Base-by-base conservation (phyloP, 2,113 vertebrate species). In the Montifringilla adamsi region DNA sequence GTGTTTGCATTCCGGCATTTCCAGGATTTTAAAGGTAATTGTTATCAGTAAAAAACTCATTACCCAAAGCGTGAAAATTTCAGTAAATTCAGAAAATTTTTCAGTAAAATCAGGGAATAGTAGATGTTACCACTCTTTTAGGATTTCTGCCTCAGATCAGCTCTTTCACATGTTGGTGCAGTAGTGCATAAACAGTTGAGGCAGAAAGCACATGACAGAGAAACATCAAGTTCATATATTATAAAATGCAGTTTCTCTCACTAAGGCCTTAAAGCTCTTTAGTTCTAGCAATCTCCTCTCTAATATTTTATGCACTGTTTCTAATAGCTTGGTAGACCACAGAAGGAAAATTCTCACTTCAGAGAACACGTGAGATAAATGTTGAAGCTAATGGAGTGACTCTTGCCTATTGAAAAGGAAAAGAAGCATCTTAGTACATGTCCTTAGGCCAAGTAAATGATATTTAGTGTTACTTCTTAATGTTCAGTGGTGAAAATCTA, bases 381-480 rank as follows among this genome's bases (percentile, higher is more conserved):
- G 94, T 64, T 96, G 90, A 89, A 94, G 90, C 79, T 96, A 97
- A 95, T 95, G 90, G 56, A 70, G 78, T 11, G 12, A 95, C 82
- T 95, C 91, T 96, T 96, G 70, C 35, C 37, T n/a, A 85, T 3
- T 93, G 89, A 35, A 82, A 86, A 96, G 28, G 30, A 66, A 60
- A 69, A 85, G 78, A 94, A 81, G 53, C 78, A 44, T 95, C 92
- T 89, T 75, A 89, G 80, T 83, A 50, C 44, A 66, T 53, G 52
- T 87, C 85, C 79, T 83, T 68, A 59, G 79, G 83, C 79, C 37
- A 70, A 44, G 56, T 50, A 50, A 95, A 60, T 31, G 22, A 88
- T 84, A 74, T 35, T 83, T 79, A 90, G 28, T 33, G 41, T n/a
- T 88, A 49, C 28, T 79, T 60, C 82, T 92, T 63, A 89, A 69